Percentiles rank a stretch among this genome's conserved stretches.
Evolutionary conservation across 2,797 vertebrate genomes (phyloP).

Genomic region (Chloroceryle amazona): DNA sequence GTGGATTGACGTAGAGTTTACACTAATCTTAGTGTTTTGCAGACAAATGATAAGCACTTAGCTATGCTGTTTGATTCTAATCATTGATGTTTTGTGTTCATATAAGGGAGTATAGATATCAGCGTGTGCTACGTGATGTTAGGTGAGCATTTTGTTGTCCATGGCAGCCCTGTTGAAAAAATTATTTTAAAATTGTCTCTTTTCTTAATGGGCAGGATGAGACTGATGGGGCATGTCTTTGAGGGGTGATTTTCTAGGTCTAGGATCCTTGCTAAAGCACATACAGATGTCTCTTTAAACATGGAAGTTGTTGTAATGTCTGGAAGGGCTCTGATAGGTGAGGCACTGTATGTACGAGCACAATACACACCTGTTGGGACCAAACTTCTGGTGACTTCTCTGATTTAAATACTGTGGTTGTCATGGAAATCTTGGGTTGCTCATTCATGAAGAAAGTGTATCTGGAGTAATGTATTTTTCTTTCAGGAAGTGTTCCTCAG

Average conservation of each 20-base stretch:
- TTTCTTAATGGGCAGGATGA: background rate
- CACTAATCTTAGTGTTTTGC: background rate
- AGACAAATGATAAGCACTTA: background rate
- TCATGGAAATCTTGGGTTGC: background rate
- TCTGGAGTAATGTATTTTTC: background rate
- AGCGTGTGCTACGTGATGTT: background rate
- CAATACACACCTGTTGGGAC: background rate
- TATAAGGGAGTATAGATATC: background rate
- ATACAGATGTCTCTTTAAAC: background rate
- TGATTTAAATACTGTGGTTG: background rate
- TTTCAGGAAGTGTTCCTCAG: background rate
- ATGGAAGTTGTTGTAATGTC: background rate
- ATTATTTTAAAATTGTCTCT: background rate
- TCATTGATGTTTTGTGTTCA: background rate
- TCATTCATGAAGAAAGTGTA: background rate
- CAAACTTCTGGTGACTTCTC: background rate
- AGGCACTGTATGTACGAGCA: background rate
- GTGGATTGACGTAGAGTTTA: background rate
- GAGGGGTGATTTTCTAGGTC: background rate
- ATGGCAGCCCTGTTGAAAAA: background rate
- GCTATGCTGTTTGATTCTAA: background rate
- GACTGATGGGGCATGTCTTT: background rate
- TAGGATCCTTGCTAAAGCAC: background rate
- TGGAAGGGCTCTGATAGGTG: background rate
- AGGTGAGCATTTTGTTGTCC: background rate